Evolutionary conservation across 1,140 invertebrate genomes (phyloP).

Genomic region (Papilio helenus): DNA sequence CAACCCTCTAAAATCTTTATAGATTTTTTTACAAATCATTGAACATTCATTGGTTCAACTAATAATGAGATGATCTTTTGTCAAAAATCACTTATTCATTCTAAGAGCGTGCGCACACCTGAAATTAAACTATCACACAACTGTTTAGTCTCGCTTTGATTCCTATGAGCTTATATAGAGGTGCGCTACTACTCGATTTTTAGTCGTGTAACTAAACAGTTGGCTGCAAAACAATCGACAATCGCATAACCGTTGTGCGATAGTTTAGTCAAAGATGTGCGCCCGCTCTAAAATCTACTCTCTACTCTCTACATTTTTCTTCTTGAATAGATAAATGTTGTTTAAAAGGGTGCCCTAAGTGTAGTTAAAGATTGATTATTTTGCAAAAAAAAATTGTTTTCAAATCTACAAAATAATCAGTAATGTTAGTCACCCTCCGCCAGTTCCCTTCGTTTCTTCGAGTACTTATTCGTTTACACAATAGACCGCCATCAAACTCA

Average conservation of each 20-base stretch:
- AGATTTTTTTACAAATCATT: conserved; percentile 12
- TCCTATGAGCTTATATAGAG: no score
- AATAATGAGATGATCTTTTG: neutral
- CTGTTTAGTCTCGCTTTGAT: no score
- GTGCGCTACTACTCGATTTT: no score
- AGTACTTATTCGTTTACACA: neutral
- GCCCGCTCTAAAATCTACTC: no score
- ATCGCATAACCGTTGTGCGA: no score
- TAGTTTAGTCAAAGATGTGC: no score
- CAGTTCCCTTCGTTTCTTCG: no score
- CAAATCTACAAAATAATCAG: neutral
- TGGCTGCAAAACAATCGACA: no score
- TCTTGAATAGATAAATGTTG: neutral
- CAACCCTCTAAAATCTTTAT: neutral
- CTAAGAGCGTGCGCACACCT: neutral
- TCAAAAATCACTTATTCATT: conserved; percentile 8
- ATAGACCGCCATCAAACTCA: neutral
- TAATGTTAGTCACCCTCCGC: no score
- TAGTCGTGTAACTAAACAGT: no score
- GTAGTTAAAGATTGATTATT: neutral
- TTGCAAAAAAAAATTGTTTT: neutral
- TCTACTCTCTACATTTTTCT: neutral
- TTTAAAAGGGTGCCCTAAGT: neutral
- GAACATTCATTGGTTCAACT: neutral
- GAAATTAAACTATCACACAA: no score